phyloP scores from a whole-genome alignment of 2,888 invertebrate genomes.

The Dicyrtomina minuta region DNA sequence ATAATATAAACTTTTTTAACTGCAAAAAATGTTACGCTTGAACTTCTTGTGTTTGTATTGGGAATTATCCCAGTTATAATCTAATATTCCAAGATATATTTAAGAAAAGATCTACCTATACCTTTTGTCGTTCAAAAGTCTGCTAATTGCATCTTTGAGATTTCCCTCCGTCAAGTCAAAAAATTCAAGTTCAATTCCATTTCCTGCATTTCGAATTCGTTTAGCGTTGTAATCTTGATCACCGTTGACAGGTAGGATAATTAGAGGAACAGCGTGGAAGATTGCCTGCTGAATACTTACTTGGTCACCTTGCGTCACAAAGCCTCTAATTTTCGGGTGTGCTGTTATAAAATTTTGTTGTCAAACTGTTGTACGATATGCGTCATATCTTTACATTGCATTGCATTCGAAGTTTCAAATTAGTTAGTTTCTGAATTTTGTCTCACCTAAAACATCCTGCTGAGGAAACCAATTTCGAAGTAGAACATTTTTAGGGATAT shows the following conservation, averaged over 20 bases:
- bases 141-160: too few species aligned
- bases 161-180: not conserved
- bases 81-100: too few species aligned
- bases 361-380: too few species aligned
- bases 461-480: conserved; percentile 11
- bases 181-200: conserved; percentile 6
- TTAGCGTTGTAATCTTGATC: conserved; percentile 12
- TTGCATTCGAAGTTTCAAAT: too few species aligned
- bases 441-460: not conserved
- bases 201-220: not conserved
- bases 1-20: too few species aligned
- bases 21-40: too few species aligned
- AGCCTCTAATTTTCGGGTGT: not conserved
- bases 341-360: too few species aligned
- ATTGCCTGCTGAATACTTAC: conserved; percentile 1
- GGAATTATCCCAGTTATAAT: too few species aligned
- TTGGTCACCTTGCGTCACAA: conserved; percentile 11
- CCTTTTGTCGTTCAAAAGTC: too few species aligned
- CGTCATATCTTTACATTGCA: too few species aligned
- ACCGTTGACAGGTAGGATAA: not conserved
- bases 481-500: not conserved
- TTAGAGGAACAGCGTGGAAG: not conserved
- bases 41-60: too few species aligned
- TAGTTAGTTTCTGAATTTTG: not conserved
- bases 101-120: too few species aligned